phyloP scores from a whole-genome alignment of 2,888 invertebrate species.

The Hemicrepidius hirtus region DNA sequence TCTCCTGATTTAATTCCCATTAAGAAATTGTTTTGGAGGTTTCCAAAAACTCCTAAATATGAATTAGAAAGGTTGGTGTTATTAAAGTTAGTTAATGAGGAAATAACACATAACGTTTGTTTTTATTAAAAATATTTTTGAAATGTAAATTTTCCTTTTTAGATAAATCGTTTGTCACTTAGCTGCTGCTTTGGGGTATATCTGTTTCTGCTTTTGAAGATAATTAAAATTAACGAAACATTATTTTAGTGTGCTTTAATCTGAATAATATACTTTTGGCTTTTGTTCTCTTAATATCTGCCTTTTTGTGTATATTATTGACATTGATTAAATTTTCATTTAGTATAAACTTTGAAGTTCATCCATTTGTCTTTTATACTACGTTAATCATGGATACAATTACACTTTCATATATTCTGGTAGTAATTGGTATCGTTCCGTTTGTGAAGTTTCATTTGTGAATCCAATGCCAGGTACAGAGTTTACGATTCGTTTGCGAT shows the following conservation, averaged over 20 bases:
- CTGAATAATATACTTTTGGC: conserved; percentile 1
- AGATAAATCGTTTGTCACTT: conserved; percentile 11
- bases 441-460: conserved; percentile 3
- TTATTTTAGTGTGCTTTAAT: conserved; percentile 9
- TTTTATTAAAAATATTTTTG: not conserved
- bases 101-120: too few relatives aligned
- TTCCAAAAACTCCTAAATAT: too few relatives aligned
- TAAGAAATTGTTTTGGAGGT: too few relatives aligned
- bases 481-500: conserved; percentile 12
- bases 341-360: conserved; percentile 13
- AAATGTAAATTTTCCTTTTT: conserved; percentile 14
- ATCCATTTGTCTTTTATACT: not conserved
- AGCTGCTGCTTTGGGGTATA: not conserved
- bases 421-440: conserved; percentile 6
- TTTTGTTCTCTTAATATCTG: conserved; percentile 7
- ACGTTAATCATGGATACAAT: conserved; percentile 5
- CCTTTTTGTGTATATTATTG: conserved; percentile 13
- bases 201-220: conserved; percentile 11
- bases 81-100: too few relatives aligned
- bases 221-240: not conserved
- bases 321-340: conserved; percentile 4
- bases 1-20: too few relatives aligned
- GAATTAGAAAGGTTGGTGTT: too few relatives aligned
- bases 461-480: conserved; percentile 15
- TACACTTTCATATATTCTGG: not conserved